phyloP scores from a whole-genome alignment of 2,888 invertebrate species.

The Lasiommata megera region DNA sequence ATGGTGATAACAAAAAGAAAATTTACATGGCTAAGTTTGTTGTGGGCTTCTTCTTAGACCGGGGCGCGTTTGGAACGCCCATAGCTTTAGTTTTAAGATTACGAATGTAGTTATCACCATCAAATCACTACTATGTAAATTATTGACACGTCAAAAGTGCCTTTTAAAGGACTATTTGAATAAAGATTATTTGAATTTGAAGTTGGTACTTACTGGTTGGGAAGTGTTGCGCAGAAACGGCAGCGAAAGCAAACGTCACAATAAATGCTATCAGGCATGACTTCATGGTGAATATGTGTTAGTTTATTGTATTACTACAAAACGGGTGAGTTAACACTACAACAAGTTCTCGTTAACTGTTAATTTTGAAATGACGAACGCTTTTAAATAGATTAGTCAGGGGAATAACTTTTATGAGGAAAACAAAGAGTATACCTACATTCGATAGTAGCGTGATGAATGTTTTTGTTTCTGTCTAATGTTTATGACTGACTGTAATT shows the following conservation, averaged over 20 bases:
- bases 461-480: background rate
- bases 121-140: too few species aligned
- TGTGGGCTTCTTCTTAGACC: too few species aligned
- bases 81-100: too few species aligned
- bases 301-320: background rate
- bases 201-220: constrained; percentile 6
- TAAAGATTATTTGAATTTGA: too few species aligned
- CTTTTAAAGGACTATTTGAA: too few species aligned
- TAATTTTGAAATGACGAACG: background rate
- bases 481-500: too few species aligned
- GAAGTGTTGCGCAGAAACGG: background rate
- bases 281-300: constrained; percentile 3
- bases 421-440: too few species aligned
- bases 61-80: too few species aligned
- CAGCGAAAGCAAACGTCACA: background rate
- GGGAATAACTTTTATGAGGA: constrained; percentile 13
- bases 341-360: background rate
- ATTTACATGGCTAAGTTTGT: too few species aligned
- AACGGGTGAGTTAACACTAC: background rate
- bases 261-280: background rate
- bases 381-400: constrained; percentile 10
- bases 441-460: background rate
- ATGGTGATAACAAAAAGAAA: too few species aligned
- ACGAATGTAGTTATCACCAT: too few species aligned
- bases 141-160: too few species aligned